Percentiles rank a stretch among this genome's conserved stretches.
phyloP scores from a whole-genome alignment of 2,113 vertebrate genomes.

The Neopipo cinnamomea region DNA sequence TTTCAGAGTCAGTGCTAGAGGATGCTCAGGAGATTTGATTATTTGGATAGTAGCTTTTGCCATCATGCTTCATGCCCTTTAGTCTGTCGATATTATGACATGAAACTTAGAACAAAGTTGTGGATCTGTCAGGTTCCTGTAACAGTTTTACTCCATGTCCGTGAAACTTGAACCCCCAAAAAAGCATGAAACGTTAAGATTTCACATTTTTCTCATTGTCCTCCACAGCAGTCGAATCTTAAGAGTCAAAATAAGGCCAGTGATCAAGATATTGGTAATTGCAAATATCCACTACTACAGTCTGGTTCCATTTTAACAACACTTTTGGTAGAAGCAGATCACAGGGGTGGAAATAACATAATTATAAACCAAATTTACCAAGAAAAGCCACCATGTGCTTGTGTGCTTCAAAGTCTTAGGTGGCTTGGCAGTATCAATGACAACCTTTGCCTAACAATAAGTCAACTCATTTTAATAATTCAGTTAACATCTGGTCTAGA shows the following conservation, averaged over 20 bases:
- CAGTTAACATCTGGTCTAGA: background rate
- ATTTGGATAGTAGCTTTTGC: background rate
- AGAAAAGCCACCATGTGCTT: background rate
- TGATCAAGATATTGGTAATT: background rate
- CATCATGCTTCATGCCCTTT: background rate
- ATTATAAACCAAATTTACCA: background rate
- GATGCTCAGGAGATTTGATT: background rate
- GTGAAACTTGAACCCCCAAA: background rate
- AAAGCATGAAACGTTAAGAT: background rate
- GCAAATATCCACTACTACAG: background rate
- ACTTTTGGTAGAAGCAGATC: background rate
- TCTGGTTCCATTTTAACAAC: background rate
- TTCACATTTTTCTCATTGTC: background rate
- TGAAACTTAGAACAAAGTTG: background rate
- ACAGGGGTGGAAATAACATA: background rate
- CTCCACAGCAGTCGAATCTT: background rate
- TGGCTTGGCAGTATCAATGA: background rate
- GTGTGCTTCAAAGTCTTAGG: background rate
- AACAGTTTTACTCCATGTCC: background rate
- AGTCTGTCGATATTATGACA: background rate
- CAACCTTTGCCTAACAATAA: background rate
- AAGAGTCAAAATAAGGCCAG: background rate
- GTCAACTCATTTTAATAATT: background rate
- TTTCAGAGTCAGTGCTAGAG: background rate
- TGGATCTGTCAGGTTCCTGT: background rate